Percentiles rank a stretch among this genome's conserved stretches.
phyloP scores from a whole-genome alignment of 2,797 vertebrate species.

The Pipistrellus nathusii region DNA sequence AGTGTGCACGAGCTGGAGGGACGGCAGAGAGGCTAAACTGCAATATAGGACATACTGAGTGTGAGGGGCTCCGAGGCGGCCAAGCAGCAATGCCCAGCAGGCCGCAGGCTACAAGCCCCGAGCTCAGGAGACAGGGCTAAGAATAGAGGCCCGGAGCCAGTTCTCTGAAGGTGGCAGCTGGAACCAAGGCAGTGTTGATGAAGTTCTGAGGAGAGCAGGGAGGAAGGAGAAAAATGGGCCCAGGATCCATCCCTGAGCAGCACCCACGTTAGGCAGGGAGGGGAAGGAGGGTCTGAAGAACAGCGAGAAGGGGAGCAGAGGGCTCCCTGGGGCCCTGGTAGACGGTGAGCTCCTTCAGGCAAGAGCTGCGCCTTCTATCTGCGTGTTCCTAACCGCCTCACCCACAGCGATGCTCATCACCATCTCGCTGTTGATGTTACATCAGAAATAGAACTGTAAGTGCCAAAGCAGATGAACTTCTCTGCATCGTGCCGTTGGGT shows the following conservation, averaged over 20 bases:
- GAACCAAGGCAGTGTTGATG: neutral
- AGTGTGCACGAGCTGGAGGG: neutral
- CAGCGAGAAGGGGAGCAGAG: neutral
- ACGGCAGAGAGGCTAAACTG: neutral
- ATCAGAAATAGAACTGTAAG: conserved; percentile 49
- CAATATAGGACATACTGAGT: neutral
- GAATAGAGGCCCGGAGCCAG: neutral
- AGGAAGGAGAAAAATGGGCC: neutral
- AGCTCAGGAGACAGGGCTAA: neutral
- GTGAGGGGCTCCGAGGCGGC: neutral
- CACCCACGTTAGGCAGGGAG: neutral
- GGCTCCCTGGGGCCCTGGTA: neutral
- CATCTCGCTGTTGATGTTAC: conserved; percentile 9
- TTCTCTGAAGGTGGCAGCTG: neutral
- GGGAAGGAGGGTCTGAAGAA: neutral
- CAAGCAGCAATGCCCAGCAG: neutral
- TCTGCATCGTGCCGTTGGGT: conserved; percentile 32
- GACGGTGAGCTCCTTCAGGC: neutral
- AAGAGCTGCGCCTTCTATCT: neutral
- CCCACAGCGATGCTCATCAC: neutral
- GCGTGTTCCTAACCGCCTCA: neutral
- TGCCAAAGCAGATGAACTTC: conserved; percentile 8
- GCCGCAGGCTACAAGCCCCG: neutral
- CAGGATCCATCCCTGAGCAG: neutral
- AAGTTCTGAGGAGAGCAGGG: neutral